Evolutionary conservation across 2,888 invertebrate species (phyloP), one percentile per base, ranked within the genome.

Genomic region (Harpalus rubripes): DNA sequence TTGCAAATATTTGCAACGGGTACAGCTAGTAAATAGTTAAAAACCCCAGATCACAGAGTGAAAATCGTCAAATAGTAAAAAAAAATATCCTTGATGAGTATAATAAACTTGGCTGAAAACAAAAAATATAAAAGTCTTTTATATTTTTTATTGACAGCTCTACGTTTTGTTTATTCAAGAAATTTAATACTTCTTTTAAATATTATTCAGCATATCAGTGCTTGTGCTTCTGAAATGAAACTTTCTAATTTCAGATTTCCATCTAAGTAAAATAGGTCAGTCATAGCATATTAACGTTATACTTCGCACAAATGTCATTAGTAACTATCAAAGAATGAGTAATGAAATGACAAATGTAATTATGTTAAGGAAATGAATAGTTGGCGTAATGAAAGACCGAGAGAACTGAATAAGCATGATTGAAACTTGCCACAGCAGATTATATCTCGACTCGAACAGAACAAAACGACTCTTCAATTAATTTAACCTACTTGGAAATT

Each of bases 291-390:
- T 63, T 22, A 63, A 63, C 10, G 26, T 18, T 63, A 72, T 72
- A 16, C 72, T 39, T 1, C 39, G 41, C 41, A 32, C 41, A 72
- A 72, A 72, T 41, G 72, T 72, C 72, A 72, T 72, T 72, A 72
- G 44, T 41, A 6, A 72, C 72, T 72, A 41, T 44, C 41, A 72
- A 72, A 72, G 72, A 72, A 72, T 72, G 72, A 72, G 44, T 72
- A 72, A 72, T 72, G 72, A 72, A 72, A 72, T 72, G 44, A 72
- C 72, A 72, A 72, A 72, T 72, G 72, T 72, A 72, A 72, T 72
- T 72, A 72, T 72, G 44, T 44, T 72, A 72, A 72, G 72, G 72
- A 72, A 72, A 72, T 72, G 72, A 72, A 72, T 72, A 72, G 72
- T 72, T 39, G 44, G 41, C 15, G 39, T 72, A 72, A 72, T 72